Base-by-base conservation (phyloP, 2,113 vertebrate genomes). In the Myiozetetes cayanensis region DNA sequence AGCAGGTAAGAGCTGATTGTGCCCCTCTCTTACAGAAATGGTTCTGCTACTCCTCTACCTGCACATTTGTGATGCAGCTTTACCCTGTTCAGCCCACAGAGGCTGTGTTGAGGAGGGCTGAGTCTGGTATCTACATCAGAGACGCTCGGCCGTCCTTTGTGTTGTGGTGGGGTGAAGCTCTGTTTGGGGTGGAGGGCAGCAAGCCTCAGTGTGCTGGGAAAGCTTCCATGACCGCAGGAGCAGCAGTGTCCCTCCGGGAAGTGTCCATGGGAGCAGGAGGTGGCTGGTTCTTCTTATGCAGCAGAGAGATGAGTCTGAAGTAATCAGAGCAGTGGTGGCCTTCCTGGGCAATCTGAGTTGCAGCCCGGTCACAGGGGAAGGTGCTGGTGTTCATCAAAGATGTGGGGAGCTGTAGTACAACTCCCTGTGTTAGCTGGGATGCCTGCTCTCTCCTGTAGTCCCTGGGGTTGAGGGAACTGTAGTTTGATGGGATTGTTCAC, bases 21-120 rank as follows among this genome's bases (percentile, higher is more conserved):
- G 4, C 39, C 24, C 47, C 18, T 55, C 15, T 39, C 27, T 85
- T 55, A 18, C 5, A 53, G 70, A 65, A 85, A 46, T 39, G 25
- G 8, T 41, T 82, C 87, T 79, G 31, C 20, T 70, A 20, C 31
- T 87, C 17, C 10, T 66, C 33, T 63, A 6, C 20, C 31, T 63
- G 15, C 0, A 0, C 5, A 2, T 82, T 50, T 63, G 30, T 28
- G 70, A 4, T 0, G 0, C 1, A 8, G 10, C 8, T 19, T 75
- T 85, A 47, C n/a, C 24, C 10, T 0, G 0, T 30, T 81, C 13
- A 23, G 7, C 35, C 20, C 18, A 19, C 14, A 58, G 33, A 1
- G 2, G 9, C 28, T 62, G 6, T 12, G 37, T 1, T 67, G 53
- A 41, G 23, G 4, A 47, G 47, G 37, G 14, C 31, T 59, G 50